Base-by-base conservation (phyloP, 2,113 vertebrate genomes). In the Zapus hudsonius region DNA sequence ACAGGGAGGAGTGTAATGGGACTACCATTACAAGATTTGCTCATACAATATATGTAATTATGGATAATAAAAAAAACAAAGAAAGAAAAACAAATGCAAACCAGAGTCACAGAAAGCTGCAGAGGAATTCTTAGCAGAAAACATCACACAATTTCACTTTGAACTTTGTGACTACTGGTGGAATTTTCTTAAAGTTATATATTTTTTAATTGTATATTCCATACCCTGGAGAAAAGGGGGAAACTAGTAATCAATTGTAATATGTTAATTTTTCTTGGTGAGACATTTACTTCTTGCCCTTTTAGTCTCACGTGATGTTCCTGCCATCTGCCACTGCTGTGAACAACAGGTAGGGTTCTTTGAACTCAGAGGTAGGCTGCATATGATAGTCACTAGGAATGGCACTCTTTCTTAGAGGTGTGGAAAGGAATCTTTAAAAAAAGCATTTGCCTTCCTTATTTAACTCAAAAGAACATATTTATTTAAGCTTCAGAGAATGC, bases 91-190 rank as follows among this genome's bases (percentile, higher is more conserved):
- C 36, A 38, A 89, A 84, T 52, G 69, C 17, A 29, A 96, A 76
- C 82, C 75, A 64, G 55, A 61, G 12, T 69, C 31, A 74, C 38
- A 81, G 72, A 92, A 93, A 93, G 47, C 38, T 85, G 3, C 69
- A 84, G 47, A 52, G 44, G 55, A 87, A 96, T 91, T 94, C 10
- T 0, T 0, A 20, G 29, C 91, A 44, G 12, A 12, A 73, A 69
- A 97, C 10, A 80, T 15, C 27, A 79, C 15, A 95, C 61, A 84
- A 42, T 36, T 88, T 42, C 86, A 38, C 9, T n/a, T 87, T 89
- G 52, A 47, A 2, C 67, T 75, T 72, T 76, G 6, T 47, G 66
- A 16, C 40, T 73, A 19, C 64, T 87, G 40, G 55, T 11, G 8
- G 22, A 63, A 5, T 69, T 86, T 84, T n/a, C n/a, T n/a, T n/a